phyloP scores from a whole-genome alignment of 53 echinoderm and acorn worm genomes.

The Echinometra lucunter region DNA sequence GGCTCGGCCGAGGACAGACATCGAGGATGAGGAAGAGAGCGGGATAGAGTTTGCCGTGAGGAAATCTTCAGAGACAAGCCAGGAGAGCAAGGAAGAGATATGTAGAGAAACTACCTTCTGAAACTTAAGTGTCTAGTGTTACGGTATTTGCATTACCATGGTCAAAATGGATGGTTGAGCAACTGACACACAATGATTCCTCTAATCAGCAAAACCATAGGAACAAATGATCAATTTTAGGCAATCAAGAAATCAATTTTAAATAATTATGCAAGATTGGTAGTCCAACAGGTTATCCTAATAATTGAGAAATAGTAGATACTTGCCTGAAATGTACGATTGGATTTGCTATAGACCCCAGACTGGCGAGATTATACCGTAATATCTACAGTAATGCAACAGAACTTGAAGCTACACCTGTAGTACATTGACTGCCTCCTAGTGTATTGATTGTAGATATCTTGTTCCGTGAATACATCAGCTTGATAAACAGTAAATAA shows the following conservation, averaged over 20 bases:
- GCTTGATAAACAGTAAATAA: neutral
- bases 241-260: too few species aligned
- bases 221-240: too few species aligned
- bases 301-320: neutral
- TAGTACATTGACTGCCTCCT: neutral
- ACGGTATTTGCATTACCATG: too few species aligned
- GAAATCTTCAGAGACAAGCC: conserved; percentile 52
- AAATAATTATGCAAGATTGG: too few species aligned
- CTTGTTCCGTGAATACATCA: neutral
- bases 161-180: too few species aligned
- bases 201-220: too few species aligned
- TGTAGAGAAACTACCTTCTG: conserved; percentile 49
- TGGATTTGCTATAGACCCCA: neutral
- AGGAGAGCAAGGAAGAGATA: conserved; percentile 16
- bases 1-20: conserved; percentile 7
- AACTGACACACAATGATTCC: too few species aligned
- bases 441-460: neutral
- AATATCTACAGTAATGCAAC: neutral
- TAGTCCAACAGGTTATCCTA: neutral
- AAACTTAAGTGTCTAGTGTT: neutral
- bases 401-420: neutral
- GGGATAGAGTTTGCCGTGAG: conserved; percentile 82
- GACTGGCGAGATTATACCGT: neutral
- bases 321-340: neutral
- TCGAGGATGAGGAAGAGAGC: conserved; percentile 71